These are phyloP conservation scores for Resseliella maxima DNA, from an alignment of 2,888 invertebrate genomes.

Conservation along the genomic window DNA sequence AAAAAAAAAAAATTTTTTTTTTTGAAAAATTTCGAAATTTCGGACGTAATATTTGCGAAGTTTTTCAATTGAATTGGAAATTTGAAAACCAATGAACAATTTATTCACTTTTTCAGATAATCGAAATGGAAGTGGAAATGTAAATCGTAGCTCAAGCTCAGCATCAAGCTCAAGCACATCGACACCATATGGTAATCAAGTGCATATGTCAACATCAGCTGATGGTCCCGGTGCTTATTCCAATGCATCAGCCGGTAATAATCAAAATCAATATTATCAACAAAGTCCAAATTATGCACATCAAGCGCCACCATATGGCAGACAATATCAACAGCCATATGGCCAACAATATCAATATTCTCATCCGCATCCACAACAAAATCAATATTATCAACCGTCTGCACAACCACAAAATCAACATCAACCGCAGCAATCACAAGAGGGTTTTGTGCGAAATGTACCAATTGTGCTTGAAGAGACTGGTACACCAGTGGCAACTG, in stretches of 20 bases:
- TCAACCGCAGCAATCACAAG: constrained; percentile 60
- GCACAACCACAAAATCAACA: not conserved
- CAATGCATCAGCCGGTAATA: constrained; percentile 45
- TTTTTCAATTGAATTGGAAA: not conserved
- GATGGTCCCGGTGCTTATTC: constrained; percentile 16
- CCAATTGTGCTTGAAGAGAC: constrained; percentile 90
- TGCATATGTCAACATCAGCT: constrained; percentile 32
- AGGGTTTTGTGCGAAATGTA: constrained; percentile 76
- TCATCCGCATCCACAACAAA: constrained; percentile 13
- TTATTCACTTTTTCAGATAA: not conserved
- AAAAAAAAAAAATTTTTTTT: not conserved
- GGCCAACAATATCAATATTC: constrained; percentile 27
- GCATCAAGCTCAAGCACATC: not conserved
- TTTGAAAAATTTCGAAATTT: too few relatives aligned
- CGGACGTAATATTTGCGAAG: too few relatives aligned
- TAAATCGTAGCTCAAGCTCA: constrained; percentile 5
- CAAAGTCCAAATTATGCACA: constrained; percentile 54
- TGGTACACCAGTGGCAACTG: constrained; percentile 74
- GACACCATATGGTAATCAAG: constrained; percentile 7
- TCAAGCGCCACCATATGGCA: constrained; percentile 56
- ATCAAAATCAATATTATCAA: constrained; percentile 54
- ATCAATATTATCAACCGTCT: not conserved
- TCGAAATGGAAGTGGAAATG: not conserved
- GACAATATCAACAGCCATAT: constrained; percentile 57
- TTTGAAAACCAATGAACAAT: not conserved